phyloP scores from a whole-genome alignment of 2,888 invertebrate genomes.

The Micoletzkya japonica region DNA sequence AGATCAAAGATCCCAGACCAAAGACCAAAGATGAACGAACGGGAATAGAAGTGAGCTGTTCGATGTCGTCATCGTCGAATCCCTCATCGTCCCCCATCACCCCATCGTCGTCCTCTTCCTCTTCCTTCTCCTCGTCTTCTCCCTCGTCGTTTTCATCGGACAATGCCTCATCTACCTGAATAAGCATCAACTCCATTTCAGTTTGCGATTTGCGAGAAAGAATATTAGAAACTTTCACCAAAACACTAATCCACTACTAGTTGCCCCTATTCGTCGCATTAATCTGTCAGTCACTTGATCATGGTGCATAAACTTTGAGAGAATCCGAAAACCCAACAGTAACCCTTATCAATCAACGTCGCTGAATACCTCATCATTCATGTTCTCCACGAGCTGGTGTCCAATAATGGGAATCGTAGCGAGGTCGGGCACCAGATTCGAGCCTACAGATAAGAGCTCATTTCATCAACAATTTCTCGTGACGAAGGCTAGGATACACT shows the following conservation, averaged over 20 bases:
- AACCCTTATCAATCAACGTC: background rate
- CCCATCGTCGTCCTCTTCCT: constrained; percentile 30
- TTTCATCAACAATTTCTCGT: background rate
- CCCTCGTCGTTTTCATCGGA: constrained; percentile 44
- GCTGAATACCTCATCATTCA: constrained; percentile 52
- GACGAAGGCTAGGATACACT: background rate
- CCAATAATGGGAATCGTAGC: constrained; percentile 40
- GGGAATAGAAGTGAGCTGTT: too few species aligned
- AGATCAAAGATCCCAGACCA: constrained; percentile 5
- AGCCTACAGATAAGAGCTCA: too few species aligned
- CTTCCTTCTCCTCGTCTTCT: constrained; percentile 31
- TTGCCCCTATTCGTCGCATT: background rate
- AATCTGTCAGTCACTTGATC: background rate
- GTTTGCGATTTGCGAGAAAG: too few species aligned
- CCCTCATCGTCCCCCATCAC: background rate
- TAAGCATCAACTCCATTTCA: background rate
- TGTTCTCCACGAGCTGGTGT: constrained; percentile 39
- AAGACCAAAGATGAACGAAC: background rate
- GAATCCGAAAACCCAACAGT: background rate
- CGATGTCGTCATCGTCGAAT: background rate
- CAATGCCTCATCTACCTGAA: constrained; percentile 48
- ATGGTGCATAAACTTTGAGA: background rate
- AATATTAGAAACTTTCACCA: background rate
- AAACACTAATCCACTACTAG: background rate
- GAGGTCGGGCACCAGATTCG: constrained; percentile 31